Evolutionary conservation across 2,888 invertebrate genomes (phyloP), one percentile per base, ranked within the genome.

Genomic region (Romanomermis culicivorax): DNA sequence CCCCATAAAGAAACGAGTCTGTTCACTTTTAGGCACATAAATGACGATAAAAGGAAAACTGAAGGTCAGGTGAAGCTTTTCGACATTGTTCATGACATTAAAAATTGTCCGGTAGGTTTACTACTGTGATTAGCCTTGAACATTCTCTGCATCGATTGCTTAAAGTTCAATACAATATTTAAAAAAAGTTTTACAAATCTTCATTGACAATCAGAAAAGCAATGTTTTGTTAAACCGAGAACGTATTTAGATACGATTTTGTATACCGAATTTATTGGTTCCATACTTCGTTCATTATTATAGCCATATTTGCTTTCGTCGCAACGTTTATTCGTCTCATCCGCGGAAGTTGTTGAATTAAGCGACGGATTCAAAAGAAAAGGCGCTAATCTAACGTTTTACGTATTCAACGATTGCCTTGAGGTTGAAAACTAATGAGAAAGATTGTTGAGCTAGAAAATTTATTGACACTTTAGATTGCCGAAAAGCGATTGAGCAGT

Each of bases 81-180:
- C 74, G 87, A 89, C 74, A 86, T 93, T 61, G 85, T 91, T 72
- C 88, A 93, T 70, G 91, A 93, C 69, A 95, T 97, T 65, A 93
- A 95, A 69, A 85, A 87, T 71, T 93, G 91, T 71, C 93, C 95
- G 60, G 85, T 85, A 70, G 75, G 75, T 73, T 48, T 17, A n/a
- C n/a, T n/a, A n/a, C n/a, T n/a, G n/a, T n/a, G n/a, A n/a, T n/a
- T n/a, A n/a, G n/a, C n/a, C n/a, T n/a, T n/a, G n/a, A n/a, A n/a
- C n/a, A n/a, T n/a, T n/a, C n/a, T n/a, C n/a, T n/a, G n/a, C n/a
- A n/a, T n/a, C n/a, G n/a, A n/a, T n/a, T n/a, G n/a, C 29, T n/a
- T n/a, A n/a, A n/a, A n/a, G n/a, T n/a, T n/a, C n/a, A n/a, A n/a
- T n/a, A n/a, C n/a, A n/a, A n/a, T n/a, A n/a, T n/a, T n/a, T n/a